These are phyloP conservation scores for Tor tambroides DNA, from an alignment of 2,113 vertebrate species.

Conservation along the genomic window DNA sequence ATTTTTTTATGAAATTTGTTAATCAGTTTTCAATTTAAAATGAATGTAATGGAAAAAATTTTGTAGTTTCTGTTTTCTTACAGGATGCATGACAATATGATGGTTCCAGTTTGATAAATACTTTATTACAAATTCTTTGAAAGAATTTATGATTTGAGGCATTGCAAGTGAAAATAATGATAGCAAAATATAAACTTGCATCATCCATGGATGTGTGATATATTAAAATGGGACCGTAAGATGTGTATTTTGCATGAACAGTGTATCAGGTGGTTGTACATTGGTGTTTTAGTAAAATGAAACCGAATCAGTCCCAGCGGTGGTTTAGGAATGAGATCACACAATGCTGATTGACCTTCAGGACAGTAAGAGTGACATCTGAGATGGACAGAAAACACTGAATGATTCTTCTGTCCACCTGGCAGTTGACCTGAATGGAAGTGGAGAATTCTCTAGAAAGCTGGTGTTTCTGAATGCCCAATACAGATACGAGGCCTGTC, in stretches of 20 bases:
- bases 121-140: background rate
- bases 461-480: slow-evolving; percentile 9
- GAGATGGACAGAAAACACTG: slow-evolving; percentile 18
- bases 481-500: background rate
- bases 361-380: slow-evolving; percentile 33
- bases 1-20: background rate
- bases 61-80: background rate
- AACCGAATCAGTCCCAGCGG: background rate
- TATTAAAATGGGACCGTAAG: background rate
- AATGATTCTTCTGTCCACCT: slow-evolving; percentile 34
- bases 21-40: background rate
- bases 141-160: background rate
- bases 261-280: background rate
- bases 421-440: slow-evolving; percentile 17
- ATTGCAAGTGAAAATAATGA: background rate
- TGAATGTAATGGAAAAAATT: background rate
- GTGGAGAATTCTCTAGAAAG: slow-evolving; percentile 10
- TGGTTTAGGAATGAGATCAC: slow-evolving; percentile 23
- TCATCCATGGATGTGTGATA: too few species aligned
- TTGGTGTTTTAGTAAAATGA: slow-evolving; percentile 4
- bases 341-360: slow-evolving; percentile 27
- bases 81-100: background rate
- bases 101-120: background rate
- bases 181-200: background rate
- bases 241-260: background rate